Conservation (phyloP, 2,113 vertebrate genomes). For the Rhipidura dahli region DNA sequence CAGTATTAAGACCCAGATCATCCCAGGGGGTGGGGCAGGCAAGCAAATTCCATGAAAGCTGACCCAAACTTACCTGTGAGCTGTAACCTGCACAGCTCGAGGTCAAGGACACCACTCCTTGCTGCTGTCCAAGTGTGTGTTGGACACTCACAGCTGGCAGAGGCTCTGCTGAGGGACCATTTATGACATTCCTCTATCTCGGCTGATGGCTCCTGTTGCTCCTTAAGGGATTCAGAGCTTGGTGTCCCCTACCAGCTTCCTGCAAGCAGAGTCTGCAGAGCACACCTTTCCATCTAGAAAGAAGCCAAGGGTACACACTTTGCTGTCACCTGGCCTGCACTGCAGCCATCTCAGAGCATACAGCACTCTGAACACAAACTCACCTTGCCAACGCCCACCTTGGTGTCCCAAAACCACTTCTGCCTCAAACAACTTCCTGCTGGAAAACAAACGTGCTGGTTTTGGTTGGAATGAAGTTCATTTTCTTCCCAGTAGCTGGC, state of each 20-base stretch:
- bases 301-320: background rate
- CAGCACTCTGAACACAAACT: background rate
- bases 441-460: background rate
- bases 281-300: background rate
- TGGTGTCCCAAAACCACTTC: background rate
- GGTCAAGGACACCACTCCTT: background rate
- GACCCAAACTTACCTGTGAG: background rate
- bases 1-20: background rate
- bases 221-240: background rate
- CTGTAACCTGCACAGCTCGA: background rate
- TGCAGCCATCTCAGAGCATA: background rate
- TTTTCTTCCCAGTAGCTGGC: background rate
- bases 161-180: background rate
- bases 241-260: background rate
- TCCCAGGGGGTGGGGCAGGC: background rate
- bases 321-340: background rate
- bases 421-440: background rate
- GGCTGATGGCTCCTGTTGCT: background rate
- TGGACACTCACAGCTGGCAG: background rate
- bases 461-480: background rate
- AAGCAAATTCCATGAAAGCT: background rate
- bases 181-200: background rate
- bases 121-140: rapidly evolving
- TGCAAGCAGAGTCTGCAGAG: background rate
- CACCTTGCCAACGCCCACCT: background rate